Evolutionary conservation across 1,140 invertebrate genomes (phyloP), one percentile per base, ranked within the genome.

Genomic region (Microplitis demolitor): DNA sequence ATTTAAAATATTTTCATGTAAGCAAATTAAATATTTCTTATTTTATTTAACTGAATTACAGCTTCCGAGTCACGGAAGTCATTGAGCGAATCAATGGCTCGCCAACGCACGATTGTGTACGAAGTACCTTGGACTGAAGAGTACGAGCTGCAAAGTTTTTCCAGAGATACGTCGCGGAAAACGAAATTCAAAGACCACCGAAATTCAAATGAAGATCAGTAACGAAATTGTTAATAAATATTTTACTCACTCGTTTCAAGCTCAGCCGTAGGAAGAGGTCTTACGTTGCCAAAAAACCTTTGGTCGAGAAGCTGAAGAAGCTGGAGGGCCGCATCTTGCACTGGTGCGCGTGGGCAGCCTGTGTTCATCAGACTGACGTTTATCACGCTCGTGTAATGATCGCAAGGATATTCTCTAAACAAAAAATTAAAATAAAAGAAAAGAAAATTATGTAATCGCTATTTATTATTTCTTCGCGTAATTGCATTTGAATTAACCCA

Each of bases 371-470:
- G 90, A 0, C 97, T 97, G 5, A 99, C 95, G 82, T 98, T 99
- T 79, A 99, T 96, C 78, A 99, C 96, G 9, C 97, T 96, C 34
- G 97, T 98, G 85, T 98, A 97, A 88, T 98, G 96, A 85, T 99
- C 98, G 87, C 98, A 99, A 6, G 98, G 97, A 89, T 99, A 99
- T 87, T 99, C 98, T 78, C 97, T 97, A 84, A 83, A 35, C n/a
- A 14, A 33, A 66, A 51, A 66, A 50, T 50, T n/a, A 14, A 35
- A 2, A 63, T 70, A 45, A 56, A 31, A 63, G 61, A 24, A 45
- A 24, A 62, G 69, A 73, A 31, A 61, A 60, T 64, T 14, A 9
- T 24, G 24, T 24, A 24, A 24, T 24, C 24, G 24, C 24, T 58
- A 14, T 45, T 69, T 16, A 6, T 13, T 3, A 45, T 45, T 45